Conservation (phyloP, 2,888 invertebrate species). For the Carcina quercana region DNA sequence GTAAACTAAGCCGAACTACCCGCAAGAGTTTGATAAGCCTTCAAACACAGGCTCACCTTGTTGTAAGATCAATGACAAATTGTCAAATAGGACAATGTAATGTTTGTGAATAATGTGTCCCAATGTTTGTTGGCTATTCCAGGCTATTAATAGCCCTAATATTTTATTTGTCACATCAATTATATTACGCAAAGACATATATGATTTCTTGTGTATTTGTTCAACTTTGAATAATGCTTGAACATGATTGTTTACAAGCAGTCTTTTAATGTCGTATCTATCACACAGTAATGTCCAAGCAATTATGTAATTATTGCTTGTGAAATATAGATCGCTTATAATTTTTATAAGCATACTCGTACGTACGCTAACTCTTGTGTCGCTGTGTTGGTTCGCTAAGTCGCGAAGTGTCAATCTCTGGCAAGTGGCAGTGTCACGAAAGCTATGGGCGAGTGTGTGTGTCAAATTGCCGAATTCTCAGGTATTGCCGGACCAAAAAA, state of each 20-base stretch:
- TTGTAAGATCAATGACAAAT: too few species aligned
- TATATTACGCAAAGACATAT: slow-evolving; percentile 4
- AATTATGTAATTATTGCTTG: neutral
- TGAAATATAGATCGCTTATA: neutral
- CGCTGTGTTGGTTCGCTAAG: too few species aligned
- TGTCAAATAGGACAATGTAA: slow-evolving; percentile 8
- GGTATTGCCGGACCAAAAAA: too few species aligned
- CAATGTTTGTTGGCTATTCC: slow-evolving; percentile 17
- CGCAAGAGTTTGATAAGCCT: too few species aligned
- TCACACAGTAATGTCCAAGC: slow-evolving; percentile 10
- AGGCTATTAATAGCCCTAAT: slow-evolving; percentile 21
- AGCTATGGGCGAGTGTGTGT: too few species aligned
- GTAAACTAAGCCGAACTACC: too few species aligned
- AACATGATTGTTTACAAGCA: slow-evolving; percentile 10
- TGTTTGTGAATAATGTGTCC: slow-evolving; percentile 17
- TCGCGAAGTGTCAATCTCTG: too few species aligned
- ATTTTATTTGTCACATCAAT: slow-evolving; percentile 17
- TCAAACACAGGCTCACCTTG: too few species aligned
- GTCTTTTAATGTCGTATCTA: slow-evolving; percentile 8
- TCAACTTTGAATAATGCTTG: slow-evolving; percentile 9
- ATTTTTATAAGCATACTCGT: too few species aligned
- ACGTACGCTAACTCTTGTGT: too few species aligned
- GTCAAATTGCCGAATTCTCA: too few species aligned
- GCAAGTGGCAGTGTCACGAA: too few species aligned
- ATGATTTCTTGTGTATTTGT: slow-evolving; percentile 4